These are phyloP conservation scores for Papilio machaon DNA, from an alignment of 1,140 invertebrate species.

Conservation along the genomic window DNA sequence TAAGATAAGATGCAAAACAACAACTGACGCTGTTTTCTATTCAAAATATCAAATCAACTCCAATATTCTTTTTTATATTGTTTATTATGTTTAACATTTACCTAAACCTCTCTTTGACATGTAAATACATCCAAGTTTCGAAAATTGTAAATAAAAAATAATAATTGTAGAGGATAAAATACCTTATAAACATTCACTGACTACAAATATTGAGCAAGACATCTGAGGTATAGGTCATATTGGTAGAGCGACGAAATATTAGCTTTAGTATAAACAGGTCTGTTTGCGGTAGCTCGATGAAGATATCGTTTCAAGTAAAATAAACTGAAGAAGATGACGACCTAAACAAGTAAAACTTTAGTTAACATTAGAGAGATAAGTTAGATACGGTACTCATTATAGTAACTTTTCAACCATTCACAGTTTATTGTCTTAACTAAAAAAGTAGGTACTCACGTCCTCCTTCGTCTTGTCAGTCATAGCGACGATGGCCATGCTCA, in stretches of 20 bases:
- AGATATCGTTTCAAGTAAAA: not conserved
- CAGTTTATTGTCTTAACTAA: not conserved
- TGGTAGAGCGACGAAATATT: not conserved
- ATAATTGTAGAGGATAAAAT: not conserved
- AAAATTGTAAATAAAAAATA: not conserved
- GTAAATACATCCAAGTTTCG: not conserved
- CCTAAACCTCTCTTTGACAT: not conserved
- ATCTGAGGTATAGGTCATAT: not conserved
- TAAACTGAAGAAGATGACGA: too few relatives aligned
- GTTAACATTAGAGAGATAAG: too few relatives aligned
- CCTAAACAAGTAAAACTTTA: too few relatives aligned
- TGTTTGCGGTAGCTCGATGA: not conserved
- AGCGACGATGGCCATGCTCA: slow-evolving; percentile 88
- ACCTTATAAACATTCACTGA: too few relatives aligned
- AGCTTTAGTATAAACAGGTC: not conserved
- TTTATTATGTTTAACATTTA: not conserved
- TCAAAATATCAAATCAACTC: not conserved
- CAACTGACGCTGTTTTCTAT: not conserved
- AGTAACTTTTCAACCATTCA: not conserved
- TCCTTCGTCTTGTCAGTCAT: slow-evolving; percentile 83
- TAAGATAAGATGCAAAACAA: not conserved
- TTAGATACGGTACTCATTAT: too few relatives aligned
- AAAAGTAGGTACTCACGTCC: slow-evolving; percentile 50
- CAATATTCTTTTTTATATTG: not conserved
- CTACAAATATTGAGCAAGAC: not conserved